These are phyloP conservation scores for Struthio camelus DNA, from an alignment of 2,113 vertebrate species.

Conservation along the genomic window DNA sequence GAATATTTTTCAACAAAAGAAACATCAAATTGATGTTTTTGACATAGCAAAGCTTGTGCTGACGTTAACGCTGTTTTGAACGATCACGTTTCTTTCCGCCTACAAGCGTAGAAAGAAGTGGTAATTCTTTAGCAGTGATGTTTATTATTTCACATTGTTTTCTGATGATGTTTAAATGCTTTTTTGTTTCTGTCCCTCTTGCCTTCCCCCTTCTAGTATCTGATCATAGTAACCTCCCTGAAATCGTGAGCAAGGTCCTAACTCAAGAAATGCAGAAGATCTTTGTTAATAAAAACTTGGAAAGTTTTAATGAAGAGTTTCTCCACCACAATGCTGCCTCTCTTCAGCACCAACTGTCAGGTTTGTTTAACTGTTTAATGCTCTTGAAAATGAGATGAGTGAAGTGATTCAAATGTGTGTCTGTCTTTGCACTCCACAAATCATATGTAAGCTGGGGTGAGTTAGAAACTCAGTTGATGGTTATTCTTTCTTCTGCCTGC, in stretches of 20 bases:
- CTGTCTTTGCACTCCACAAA: background rate
- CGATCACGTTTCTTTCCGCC: background rate
- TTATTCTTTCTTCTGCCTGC: background rate
- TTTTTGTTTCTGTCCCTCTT: background rate
- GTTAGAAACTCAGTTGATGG: background rate
- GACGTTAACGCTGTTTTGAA: background rate
- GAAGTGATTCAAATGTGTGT: background rate
- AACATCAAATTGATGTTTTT: background rate
- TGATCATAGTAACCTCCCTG: conserved; percentile 81
- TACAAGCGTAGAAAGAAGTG: background rate
- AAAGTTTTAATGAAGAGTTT: conserved; percentile 82
- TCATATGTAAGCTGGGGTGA: background rate
- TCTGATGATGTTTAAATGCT: background rate
- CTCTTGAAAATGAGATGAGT: background rate
- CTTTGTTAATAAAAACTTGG: conserved; percentile 78
- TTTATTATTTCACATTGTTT: background rate
- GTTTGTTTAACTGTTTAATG: conserved; percentile 46
- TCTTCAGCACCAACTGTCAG: conserved; percentile 80
- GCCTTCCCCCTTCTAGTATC: conserved; percentile 67
- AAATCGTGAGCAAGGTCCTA: conserved; percentile 80
- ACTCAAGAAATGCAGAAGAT: conserved; percentile 82
- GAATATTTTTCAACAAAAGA: background rate
- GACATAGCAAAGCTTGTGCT: background rate
- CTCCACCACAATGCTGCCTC: conserved; percentile 79
- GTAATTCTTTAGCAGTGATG: background rate